phyloP scores from a whole-genome alignment of 2,888 invertebrate genomes.

The Pterobdella sp. region DNA sequence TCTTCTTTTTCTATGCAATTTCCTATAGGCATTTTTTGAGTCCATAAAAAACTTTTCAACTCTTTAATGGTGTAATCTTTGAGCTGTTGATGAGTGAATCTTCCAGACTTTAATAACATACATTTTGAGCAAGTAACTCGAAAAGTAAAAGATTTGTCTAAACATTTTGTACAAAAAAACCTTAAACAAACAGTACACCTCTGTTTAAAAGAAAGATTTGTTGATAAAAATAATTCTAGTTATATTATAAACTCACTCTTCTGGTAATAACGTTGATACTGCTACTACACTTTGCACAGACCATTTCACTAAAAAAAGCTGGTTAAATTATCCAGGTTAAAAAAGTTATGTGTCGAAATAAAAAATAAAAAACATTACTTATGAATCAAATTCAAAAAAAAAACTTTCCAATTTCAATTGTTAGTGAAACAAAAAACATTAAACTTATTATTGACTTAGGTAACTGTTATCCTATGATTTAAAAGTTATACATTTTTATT shows the following conservation, averaged over 20 bases:
- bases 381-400: too few species aligned
- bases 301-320: background rate
- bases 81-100: constrained; percentile 43
- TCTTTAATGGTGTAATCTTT: constrained; percentile 45
- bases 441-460: too few species aligned
- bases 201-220: constrained; percentile 3
- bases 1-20: constrained; percentile 48
- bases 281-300: background rate
- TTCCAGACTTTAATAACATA: constrained; percentile 42
- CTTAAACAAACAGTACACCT: constrained; percentile 16
- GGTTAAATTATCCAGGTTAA: background rate
- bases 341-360: background rate
- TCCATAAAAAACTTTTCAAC: constrained; percentile 44
- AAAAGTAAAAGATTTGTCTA: background rate
- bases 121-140: constrained; percentile 44
- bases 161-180: constrained; percentile 18
- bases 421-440: too few species aligned
- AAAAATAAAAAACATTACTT: background rate
- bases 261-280: constrained; percentile 16
- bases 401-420: too few species aligned
- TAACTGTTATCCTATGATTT: too few species aligned
- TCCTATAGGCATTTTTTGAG: constrained; percentile 42
- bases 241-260: constrained; percentile 11
- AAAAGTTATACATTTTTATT: background rate
- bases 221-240: constrained; percentile 2